Evolutionary conservation across 1,140 invertebrate species (phyloP).

Genomic region (Drosophila murphyi): DNA sequence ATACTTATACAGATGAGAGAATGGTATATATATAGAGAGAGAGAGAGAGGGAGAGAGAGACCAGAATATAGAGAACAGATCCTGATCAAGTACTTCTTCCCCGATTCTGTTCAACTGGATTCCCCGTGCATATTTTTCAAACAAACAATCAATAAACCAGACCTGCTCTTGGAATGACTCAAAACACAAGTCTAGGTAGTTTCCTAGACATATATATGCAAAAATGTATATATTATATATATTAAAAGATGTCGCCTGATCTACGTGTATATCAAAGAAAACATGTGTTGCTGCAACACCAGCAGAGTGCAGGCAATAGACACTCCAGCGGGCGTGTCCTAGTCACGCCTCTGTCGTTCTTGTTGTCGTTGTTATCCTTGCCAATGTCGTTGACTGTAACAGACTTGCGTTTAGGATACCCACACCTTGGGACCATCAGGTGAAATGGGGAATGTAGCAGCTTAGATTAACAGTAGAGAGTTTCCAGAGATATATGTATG

Average conservation of each 20-base stretch:
- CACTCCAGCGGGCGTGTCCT: slow-evolving; percentile 7
- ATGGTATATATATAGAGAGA: too few species aligned
- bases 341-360: slow-evolving; percentile 16
- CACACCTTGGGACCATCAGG: background rate
- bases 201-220: too few species aligned
- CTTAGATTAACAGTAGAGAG: slow-evolving; percentile 1
- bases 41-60: too few species aligned
- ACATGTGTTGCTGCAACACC: slow-evolving; percentile 24
- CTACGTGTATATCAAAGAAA: background rate
- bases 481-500: background rate
- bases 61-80: too few species aligned
- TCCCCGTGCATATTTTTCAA: too few species aligned
- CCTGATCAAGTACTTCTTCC: too few species aligned
- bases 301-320: background rate
- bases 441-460: background rate
- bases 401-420: background rate
- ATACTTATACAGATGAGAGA: too few species aligned
- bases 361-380: background rate
- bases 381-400: slow-evolving; percentile 5
- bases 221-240: too few species aligned
- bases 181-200: background rate
- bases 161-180: background rate
- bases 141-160: too few species aligned
- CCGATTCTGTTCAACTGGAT: too few species aligned
- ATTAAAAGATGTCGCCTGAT: too few species aligned